Base-by-base conservation (phyloP, 1,140 invertebrate genomes). In the Batillaria attramentaria region DNA sequence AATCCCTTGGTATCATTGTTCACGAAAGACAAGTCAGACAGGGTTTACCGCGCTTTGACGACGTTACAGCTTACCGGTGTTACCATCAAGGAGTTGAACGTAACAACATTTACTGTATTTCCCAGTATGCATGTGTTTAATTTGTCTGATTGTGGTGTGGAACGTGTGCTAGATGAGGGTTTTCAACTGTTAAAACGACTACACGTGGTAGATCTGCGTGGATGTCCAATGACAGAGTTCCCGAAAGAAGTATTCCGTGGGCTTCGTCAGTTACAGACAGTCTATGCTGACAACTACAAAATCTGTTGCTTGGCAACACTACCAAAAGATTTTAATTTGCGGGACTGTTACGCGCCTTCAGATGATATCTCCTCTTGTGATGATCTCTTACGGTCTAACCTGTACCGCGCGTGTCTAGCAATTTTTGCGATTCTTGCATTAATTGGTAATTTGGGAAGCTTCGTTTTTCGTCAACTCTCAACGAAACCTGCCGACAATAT, bases 351-450 rank as follows among this genome's bases (percentile, higher is more conserved):
- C 24, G 57, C 57, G 6, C 57, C 57, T 50, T 46, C 35, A 41
- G 84, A 84, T 39, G 62, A 77, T 4, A 79, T 87, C 46, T 85
- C 86, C 0, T 83, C 83, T 8, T 86, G 85, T 75, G 60, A 69
- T 3, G 73, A 85, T 39, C 72, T 87, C 28, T 79, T 87, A 16
- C n/a, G 57, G 20, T 74, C 77, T 24, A 54, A 65, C n/a, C 13
- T 73, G 4, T 54, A 85, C 0, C 43, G 78, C 6, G 41, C 81
- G 0, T 72, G 78, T 60, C 70, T 86, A 20, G 85, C 82, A 80
- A 33, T 85, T 6, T 60, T 84, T 5, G 83, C 78, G 5, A 18
- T 83, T 18, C 4, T 50, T 3, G 82, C 84, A 13, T 8, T 86
- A 13, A 3, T 84, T 10, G 86, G 86, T 20, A 87, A 87, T 70